Conservation (phyloP, 2,113 vertebrate species). For the Myocastor coypus region DNA sequence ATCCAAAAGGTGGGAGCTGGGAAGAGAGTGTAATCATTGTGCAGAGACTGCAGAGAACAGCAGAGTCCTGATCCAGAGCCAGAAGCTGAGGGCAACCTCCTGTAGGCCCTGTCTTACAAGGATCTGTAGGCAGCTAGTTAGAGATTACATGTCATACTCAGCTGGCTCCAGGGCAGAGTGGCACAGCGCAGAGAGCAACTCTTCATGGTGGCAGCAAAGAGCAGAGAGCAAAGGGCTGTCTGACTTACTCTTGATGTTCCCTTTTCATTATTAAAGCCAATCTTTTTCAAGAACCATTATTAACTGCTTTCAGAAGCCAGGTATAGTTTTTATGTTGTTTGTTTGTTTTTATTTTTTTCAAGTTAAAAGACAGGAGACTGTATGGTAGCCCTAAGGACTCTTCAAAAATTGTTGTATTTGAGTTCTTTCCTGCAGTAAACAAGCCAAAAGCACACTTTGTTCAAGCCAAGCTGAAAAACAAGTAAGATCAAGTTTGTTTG, state of each 20-base stretch:
- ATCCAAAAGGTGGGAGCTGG: neutral
- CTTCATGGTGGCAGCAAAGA: too few species aligned
- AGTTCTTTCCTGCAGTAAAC: neutral
- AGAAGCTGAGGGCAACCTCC: neutral
- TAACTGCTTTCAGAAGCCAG: neutral
- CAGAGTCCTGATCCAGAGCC: neutral
- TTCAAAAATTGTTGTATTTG: constrained; percentile 10
- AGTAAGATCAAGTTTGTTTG: constrained; percentile 17
- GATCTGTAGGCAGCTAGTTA: too few species aligned
- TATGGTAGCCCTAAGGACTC: neutral
- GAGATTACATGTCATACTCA: too few species aligned
- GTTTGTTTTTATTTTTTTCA: neutral
- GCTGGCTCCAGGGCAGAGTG: too few species aligned
- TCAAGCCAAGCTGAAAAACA: constrained; percentile 3
- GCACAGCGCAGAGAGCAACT: too few species aligned
- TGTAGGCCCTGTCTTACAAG: too few species aligned
- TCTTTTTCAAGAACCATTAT: neutral
- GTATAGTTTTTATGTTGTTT: too few species aligned
- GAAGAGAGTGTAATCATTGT: neutral
- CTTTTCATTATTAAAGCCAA: neutral
- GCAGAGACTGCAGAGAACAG: neutral
- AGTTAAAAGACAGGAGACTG: neutral
- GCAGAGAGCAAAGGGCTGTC: too few species aligned
- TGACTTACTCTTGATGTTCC: neutral
- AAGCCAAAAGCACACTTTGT: neutral